A percentile compares a stretch with the other conserved stretches of the same genome.
These are phyloP conservation scores for Deilephila elpenor DNA, from an alignment of 2,888 invertebrate genomes.

Conservation along the genomic window DNA sequence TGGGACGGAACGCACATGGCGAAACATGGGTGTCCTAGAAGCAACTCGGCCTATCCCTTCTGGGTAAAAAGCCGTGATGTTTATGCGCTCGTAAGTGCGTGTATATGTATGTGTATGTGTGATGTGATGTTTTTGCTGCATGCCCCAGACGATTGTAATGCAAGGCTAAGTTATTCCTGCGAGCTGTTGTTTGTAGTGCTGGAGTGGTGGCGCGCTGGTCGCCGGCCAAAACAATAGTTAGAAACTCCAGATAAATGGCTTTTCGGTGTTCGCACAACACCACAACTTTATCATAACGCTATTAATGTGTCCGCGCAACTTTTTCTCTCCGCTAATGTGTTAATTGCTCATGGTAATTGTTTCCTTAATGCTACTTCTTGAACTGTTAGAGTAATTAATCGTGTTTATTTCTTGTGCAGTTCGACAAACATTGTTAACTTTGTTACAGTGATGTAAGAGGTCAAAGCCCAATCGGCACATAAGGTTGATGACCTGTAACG, in stretches of 20 bases:
- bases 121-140: too few relatives aligned
- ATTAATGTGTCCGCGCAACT: slow-evolving; percentile 16
- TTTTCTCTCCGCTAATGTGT: slow-evolving; percentile 22
- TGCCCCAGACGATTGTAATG: not conserved
- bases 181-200: not conserved
- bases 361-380: slow-evolving; percentile 18
- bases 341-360: slow-evolving; percentile 19
- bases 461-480: too few relatives aligned
- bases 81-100: too few relatives aligned
- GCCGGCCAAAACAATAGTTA: slow-evolving; percentile 5
- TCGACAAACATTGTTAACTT: not conserved
- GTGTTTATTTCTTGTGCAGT: not conserved
- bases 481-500: too few relatives aligned
- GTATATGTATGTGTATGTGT: too few relatives aligned
- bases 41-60: too few relatives aligned
- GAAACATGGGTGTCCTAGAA: too few relatives aligned
- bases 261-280: not conserved
- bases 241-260: not conserved
- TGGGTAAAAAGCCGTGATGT: too few relatives aligned
- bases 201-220: not conserved
- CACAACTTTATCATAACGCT: slow-evolving; percentile 18
- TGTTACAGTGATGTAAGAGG: slow-evolving; percentile 1
- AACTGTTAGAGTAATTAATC: slow-evolving; percentile 8
- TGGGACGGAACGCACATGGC: too few relatives aligned
- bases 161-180: not conserved